Percentiles rank a stretch among this genome's conserved stretches.
Evolutionary conservation across 2,888 invertebrate genomes (phyloP).

Genomic region (Diplolepis rosae): DNA sequence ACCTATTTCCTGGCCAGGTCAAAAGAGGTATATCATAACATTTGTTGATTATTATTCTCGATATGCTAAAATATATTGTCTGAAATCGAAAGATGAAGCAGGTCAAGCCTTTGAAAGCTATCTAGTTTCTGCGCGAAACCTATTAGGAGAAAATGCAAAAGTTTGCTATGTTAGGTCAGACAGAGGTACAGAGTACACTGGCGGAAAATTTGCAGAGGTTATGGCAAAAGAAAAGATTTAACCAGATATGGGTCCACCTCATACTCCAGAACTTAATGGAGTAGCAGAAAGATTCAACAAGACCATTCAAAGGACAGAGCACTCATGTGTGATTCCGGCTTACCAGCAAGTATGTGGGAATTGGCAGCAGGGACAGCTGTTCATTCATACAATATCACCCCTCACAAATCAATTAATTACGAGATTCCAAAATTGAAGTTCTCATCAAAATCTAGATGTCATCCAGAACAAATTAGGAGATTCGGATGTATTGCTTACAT

Average conservation of each 20-base stretch:
- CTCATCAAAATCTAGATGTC: too few species aligned
- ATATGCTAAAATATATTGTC: too few species aligned
- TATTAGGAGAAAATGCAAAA: too few species aligned
- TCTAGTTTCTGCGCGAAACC: conserved; percentile 33
- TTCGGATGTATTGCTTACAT: not conserved
- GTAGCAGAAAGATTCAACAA: conserved; percentile 41
- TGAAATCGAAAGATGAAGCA: too few species aligned
- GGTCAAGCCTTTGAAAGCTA: not conserved
- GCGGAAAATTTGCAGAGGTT: conserved; percentile 35
- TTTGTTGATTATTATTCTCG: conserved; percentile 48
- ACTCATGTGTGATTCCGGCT: conserved; percentile 36
- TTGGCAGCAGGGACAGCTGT: conserved; percentile 36
- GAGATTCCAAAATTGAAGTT: too few species aligned
- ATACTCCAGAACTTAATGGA: conserved; percentile 39
- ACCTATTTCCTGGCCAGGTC: conserved; percentile 38
- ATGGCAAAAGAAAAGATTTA: conserved; percentile 32
- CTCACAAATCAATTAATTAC: too few species aligned
- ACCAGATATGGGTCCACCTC: conserved; percentile 20
- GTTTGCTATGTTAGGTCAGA: too few species aligned
- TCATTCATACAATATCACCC: too few species aligned
- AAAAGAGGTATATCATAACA: conserved; percentile 42
- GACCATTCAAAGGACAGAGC: too few species aligned
- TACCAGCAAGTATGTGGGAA: conserved; percentile 44
- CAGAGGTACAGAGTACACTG: conserved; percentile 36
- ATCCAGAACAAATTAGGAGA: too few species aligned